Percentiles rank a stretch among this genome's conserved stretches.
Conservation (phyloP, 2,797 vertebrate genomes). For the Ptychadena robeensis region DNA sequence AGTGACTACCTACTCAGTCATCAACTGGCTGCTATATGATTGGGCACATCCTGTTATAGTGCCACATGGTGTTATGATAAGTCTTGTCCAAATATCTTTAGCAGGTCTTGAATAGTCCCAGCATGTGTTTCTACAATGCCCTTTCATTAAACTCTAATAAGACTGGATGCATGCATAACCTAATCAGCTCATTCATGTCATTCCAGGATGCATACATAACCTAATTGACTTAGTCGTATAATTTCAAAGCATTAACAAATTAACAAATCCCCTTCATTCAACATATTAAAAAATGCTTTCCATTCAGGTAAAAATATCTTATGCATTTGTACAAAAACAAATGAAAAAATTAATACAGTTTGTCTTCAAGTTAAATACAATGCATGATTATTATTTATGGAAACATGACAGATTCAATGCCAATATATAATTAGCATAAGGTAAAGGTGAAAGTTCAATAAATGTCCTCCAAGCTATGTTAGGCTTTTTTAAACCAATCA, state of each 20-base stretch:
- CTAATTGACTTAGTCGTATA: not conserved
- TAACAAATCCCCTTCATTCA: too few relatives aligned
- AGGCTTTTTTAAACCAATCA: slow-evolving; percentile 35
- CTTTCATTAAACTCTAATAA: too few relatives aligned
- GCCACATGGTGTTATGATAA: not conserved
- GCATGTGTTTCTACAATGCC: too few relatives aligned
- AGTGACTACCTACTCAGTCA: too few relatives aligned
- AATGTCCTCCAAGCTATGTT: slow-evolving; percentile 30
- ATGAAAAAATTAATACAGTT: slow-evolving; percentile 3
- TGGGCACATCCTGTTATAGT: not conserved
- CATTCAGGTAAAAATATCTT: not conserved
- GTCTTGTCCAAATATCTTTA: too few relatives aligned
- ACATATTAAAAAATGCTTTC: too few relatives aligned
- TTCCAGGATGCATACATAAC: not conserved
- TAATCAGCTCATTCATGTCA: not conserved
- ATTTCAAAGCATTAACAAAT: not conserved
- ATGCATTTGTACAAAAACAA: not conserved
- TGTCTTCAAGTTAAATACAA: slow-evolving; percentile 36
- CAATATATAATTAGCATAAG: slow-evolving; percentile 53
- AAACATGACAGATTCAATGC: slow-evolving; percentile 39
- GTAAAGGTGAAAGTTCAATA: slow-evolving; percentile 46
- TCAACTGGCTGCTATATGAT: not conserved
- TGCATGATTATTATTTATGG: slow-evolving; percentile 9
- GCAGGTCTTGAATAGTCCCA: too few relatives aligned
- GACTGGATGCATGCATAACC: too few relatives aligned